Evolutionary conservation across 2,113 vertebrate genomes (phyloP).

Genomic region (Sialia sialis): DNA sequence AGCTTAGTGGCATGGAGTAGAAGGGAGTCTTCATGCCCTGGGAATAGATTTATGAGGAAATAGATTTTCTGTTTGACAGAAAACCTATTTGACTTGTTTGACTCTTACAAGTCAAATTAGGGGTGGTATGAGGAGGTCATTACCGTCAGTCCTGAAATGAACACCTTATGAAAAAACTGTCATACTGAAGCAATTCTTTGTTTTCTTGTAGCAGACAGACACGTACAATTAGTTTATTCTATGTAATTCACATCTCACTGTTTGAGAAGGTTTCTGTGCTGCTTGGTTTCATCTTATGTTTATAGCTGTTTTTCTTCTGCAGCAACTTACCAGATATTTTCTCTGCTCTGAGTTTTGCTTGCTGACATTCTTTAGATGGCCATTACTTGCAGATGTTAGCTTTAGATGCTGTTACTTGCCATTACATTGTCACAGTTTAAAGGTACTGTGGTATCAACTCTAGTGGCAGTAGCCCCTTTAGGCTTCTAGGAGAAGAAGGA

Average conservation of each 20-base stretch:
- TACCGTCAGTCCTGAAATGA: not conserved
- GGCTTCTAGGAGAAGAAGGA: not conserved
- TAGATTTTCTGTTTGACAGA: not conserved
- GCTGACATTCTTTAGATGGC: not conserved
- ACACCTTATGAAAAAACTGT: not conserved
- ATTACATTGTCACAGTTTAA: not conserved
- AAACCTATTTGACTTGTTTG: not conserved
- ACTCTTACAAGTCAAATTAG: not conserved
- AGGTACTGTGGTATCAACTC: not conserved
- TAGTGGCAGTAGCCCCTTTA: not conserved
- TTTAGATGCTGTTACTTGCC: not conserved
- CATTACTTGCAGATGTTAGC: not conserved
- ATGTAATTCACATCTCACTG: not conserved
- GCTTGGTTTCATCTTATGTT: not conserved
- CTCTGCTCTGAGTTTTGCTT: not conserved
- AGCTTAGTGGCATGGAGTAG: not conserved
- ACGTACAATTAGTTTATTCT: not conserved
- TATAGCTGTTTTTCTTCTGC: not conserved
- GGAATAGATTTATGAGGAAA: not conserved
- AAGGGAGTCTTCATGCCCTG: not conserved
- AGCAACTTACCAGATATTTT: not conserved
- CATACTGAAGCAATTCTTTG: not conserved
- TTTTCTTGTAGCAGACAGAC: not conserved
- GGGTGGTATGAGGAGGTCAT: not conserved
- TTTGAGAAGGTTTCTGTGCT: not conserved